Evolutionary conservation across 2,797 vertebrate genomes (phyloP).

Genomic region (Netta rufina): DNA sequence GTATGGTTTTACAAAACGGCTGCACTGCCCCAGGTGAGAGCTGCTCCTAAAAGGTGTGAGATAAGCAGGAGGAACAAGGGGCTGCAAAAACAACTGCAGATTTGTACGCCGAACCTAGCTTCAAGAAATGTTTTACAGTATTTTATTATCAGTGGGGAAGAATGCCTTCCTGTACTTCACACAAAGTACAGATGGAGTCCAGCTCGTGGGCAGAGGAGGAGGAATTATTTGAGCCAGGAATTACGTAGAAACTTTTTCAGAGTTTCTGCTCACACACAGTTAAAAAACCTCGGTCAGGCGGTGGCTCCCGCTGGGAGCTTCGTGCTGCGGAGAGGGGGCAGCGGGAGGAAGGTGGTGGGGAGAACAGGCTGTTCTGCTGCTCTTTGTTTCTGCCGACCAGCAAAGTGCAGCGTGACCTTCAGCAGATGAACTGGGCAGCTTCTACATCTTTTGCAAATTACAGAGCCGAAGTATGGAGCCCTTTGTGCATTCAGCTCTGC

Average conservation of each 20-base stretch:
- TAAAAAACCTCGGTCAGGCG: neutral
- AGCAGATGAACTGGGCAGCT: neutral
- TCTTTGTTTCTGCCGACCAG: neutral
- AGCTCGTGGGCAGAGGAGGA: neutral
- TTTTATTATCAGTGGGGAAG: neutral
- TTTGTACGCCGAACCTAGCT: neutral
- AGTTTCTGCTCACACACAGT: neutral
- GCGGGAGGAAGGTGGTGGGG: neutral
- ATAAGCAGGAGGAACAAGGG: neutral
- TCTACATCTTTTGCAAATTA: neutral
- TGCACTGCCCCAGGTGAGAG: neutral
- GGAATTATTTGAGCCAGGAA: neutral
- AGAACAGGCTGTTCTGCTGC: neutral
- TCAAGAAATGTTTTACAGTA: neutral
- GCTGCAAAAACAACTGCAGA: neutral
- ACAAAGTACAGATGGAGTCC: neutral
- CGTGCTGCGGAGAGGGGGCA: neutral
- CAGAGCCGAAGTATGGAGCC: neutral
- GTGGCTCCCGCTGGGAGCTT: conserved; percentile 4
- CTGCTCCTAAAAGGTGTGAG: fast-evolving
- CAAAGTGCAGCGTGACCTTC: neutral
- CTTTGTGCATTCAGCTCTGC: neutral
- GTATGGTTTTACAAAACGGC: neutral
- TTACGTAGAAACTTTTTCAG: neutral
- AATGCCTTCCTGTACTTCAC: neutral